phyloP scores from a whole-genome alignment of 1,140 invertebrate species.

The Drosophila sturtevanti region DNA sequence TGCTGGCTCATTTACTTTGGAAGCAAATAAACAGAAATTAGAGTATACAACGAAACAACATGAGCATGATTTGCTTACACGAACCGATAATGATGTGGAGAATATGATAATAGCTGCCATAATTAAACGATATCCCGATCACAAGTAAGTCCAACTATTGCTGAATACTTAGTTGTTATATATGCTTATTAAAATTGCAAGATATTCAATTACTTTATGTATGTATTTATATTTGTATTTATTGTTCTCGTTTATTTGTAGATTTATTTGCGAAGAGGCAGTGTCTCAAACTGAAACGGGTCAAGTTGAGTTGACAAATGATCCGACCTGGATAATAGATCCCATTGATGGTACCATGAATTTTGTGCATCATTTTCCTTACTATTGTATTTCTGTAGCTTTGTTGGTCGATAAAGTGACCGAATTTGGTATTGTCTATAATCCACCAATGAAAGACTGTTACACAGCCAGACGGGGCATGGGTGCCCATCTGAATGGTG shows the following conservation, averaged over 20 bases:
- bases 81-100: conserved; percentile 44
- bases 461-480: conserved; percentile 41
- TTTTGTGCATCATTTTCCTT: conserved; percentile 92
- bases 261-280: conserved; percentile 98
- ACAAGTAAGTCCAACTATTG: conserved; percentile 43
- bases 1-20: conserved; percentile 33
- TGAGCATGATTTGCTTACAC: conserved; percentile 16
- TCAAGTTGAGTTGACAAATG: conserved; percentile 90
- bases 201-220: no score
- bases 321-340: conserved; percentile 98
- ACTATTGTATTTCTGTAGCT: conserved; percentile 91
- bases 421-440: conserved; percentile 93
- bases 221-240: background rate
- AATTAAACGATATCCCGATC: conserved; percentile 35
- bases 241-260: conserved; percentile 77
- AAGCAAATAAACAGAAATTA: conserved; percentile 12
- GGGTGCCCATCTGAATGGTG: conserved; percentile 47
- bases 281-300: conserved; percentile 83
- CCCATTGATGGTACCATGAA: conserved; percentile 95
- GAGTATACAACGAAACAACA: conserved; percentile 26
- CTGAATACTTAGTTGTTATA: no score
- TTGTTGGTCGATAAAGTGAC: conserved; percentile 87
- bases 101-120: conserved; percentile 41
- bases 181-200: no score
- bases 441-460: conserved; percentile 90